Evolutionary conservation across 2,113 vertebrate genomes (phyloP).

Genomic region (Hipposideros armiger): DNA sequence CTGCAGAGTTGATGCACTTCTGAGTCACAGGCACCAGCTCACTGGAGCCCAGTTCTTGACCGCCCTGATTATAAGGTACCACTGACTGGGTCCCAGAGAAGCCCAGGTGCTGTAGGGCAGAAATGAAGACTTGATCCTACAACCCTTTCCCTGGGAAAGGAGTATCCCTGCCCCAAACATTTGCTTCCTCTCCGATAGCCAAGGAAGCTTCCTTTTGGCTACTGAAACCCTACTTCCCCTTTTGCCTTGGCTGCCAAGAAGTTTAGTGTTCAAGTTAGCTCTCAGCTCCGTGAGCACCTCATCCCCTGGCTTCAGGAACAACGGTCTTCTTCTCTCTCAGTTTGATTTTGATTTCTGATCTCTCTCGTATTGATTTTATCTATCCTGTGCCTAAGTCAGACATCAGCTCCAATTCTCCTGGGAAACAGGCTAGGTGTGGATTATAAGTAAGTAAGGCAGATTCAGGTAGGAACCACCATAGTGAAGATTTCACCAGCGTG

Average conservation of each 20-base stretch:
- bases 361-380: neutral
- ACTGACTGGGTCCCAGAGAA: neutral
- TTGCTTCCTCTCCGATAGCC: neutral
- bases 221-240: neutral
- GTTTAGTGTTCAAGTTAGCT: neutral
- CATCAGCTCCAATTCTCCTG: neutral
- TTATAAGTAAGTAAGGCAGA: neutral
- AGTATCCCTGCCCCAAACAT: neutral
- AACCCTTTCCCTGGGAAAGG: neutral
- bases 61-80: neutral
- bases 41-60: neutral
- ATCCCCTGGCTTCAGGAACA: neutral
- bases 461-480: neutral
- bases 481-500: neutral
- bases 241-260: slow-evolving; percentile 32
- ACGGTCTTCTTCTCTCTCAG: neutral
- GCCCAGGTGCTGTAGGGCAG: neutral
- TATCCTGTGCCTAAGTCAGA: neutral
- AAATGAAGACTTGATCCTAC: neutral
- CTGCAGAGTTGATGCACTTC: neutral
- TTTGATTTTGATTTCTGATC: neutral
- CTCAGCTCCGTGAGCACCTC: neutral
- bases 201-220: neutral
- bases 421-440: neutral
- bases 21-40: neutral